Base-by-base conservation (phyloP, 2,113 vertebrate genomes). In the Brienomyrus longianalis region DNA sequence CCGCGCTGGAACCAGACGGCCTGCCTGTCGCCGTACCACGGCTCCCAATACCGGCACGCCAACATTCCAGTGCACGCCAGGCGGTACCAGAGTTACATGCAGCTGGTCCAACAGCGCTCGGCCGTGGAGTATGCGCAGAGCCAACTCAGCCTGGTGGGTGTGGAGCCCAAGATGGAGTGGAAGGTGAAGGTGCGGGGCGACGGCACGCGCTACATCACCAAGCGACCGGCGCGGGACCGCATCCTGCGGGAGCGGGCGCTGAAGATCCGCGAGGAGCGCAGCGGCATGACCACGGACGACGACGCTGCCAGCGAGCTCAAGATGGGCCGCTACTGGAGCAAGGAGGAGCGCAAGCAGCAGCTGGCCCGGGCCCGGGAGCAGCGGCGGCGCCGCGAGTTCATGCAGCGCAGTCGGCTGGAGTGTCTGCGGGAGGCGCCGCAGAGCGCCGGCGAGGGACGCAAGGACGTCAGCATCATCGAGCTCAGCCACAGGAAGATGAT, bases 401-500 rank as follows among this genome's bases (percentile, higher is more conserved):
- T 99, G 98, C 97, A 98, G 95, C 96, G 96, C 87, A 98, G 98
- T 94, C 95, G 97, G 35, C 93, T 98, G 1, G 98, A 99, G 92
- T 97, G 98, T 93, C 96, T 98, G 13, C 96, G 95, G 91, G 98
- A 98, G 91, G 97, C 95, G 35, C 96, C 97, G 0, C 95, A 95
- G 89, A 96, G 97, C 0, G 95, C 97, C 59, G 94, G 94, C 0
- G 98, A 98, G 96, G 91, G 97, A 96, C 88, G 98, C 99, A 98
- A 98, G 97, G 90, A 99, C 94, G 94, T 98, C 90, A 99, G 94
- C 93, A 98, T 99, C 92, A 94, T 99, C 88, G 98, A 99, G 96
- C 97, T 99, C 56, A 99, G 98, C 95, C 98, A 99, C 95, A 98
- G 97, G 94, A 99, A 99, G 95, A 99, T 99, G 98, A 97, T 99